phyloP scores from a whole-genome alignment of 2,797 vertebrate genomes.

The Myotis myotis region DNA sequence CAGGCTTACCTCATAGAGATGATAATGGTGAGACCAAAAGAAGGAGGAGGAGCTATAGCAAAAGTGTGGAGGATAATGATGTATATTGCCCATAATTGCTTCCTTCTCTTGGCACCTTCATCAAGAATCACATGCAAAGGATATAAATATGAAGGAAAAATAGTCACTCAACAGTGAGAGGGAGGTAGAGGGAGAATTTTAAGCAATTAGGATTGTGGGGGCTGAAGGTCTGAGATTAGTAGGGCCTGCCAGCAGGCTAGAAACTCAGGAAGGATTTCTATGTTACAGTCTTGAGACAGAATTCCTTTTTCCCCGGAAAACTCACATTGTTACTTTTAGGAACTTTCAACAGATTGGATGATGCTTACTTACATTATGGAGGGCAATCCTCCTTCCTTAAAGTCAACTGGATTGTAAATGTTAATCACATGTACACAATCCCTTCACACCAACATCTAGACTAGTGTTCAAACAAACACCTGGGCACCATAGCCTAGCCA shows the following conservation, averaged over 20 bases:
- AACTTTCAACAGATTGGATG: neutral
- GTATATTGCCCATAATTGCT: neutral
- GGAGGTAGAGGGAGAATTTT: neutral
- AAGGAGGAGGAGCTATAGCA: neutral
- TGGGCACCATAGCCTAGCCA: accelerated
- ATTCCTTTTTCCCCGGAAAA: neutral
- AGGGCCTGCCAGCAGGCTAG: neutral
- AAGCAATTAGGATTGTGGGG: neutral
- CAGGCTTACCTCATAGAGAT: neutral
- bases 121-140: neutral
- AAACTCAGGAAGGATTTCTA: neutral
- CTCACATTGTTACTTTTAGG: neutral
- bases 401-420: neutral
- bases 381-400: neutral
- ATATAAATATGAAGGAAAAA: neutral
- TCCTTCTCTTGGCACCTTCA: neutral
- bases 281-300: neutral
- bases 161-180: neutral
- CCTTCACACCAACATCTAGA: neutral
- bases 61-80: accelerated
- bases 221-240: too few relatives aligned
- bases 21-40: neutral
- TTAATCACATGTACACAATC: neutral
- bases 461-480: too few relatives aligned
- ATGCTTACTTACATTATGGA: neutral